Conservation (phyloP, 2,888 invertebrate species). For the Habrosyne pyritoides region DNA sequence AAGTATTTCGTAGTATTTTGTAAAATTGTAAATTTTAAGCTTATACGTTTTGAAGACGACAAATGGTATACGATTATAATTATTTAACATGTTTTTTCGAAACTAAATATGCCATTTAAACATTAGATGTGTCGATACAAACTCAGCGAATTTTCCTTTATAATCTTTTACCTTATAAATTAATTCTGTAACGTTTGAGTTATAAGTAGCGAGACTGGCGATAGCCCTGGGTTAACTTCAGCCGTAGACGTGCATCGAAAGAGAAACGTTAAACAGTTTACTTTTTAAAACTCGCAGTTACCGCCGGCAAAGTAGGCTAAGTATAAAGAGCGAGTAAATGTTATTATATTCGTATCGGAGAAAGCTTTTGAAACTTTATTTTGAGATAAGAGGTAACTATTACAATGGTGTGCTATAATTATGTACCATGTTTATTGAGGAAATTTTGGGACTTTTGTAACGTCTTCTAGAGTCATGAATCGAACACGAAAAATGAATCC, state of each 20-base stretch:
- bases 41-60: no score
- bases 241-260: slow-evolving; percentile 33
- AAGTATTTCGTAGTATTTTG: no score
- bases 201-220: background rate
- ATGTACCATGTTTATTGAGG: background rate
- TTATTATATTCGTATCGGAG: slow-evolving; percentile 34
- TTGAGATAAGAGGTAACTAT: slow-evolving; percentile 33
- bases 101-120: no score
- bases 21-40: no score
- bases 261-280: slow-evolving; percentile 43
- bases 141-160: background rate
- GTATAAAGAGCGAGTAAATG: slow-evolving; percentile 31
- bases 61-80: no score
- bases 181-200: background rate
- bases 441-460: background rate
- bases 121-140: no score
- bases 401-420: slow-evolving; percentile 23
- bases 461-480: background rate
- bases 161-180: background rate
- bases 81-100: no score
- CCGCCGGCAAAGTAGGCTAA: slow-evolving; percentile 14
- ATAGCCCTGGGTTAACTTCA: slow-evolving; percentile 27
- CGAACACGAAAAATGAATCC: no score
- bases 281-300: slow-evolving; percentile 32
- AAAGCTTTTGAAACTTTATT: slow-evolving; percentile 20